A percentile compares a stretch with the other conserved stretches of the same genome.
phyloP scores from a whole-genome alignment of 2,888 invertebrate genomes.

The Lysandra bellargus region DNA sequence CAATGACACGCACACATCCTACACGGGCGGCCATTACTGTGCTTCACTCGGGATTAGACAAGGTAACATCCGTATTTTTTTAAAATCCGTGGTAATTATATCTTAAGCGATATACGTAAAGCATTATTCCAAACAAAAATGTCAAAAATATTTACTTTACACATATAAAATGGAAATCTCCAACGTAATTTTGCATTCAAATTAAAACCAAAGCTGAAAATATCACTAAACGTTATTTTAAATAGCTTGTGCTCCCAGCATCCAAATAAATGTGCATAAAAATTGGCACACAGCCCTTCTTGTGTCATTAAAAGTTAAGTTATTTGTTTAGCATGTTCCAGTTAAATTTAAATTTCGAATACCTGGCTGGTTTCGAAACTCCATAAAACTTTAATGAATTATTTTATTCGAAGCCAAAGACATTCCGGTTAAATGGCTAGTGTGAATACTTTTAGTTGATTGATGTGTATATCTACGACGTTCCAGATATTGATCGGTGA shows the following conservation, averaged over 20 bases:
- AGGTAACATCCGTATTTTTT: too few species aligned
- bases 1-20: too few species aligned
- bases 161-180: neutral
- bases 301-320: slow-evolving; percentile 11
- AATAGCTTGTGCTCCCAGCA: slow-evolving; percentile 1
- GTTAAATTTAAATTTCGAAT: neutral
- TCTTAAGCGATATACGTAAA: neutral
- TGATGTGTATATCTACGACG: too few species aligned
- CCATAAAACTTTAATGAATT: neutral
- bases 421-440: neutral
- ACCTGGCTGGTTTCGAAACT: neutral
- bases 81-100: neutral
- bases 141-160: neutral
- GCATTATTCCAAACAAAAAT: neutral
- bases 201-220: slow-evolving; percentile 5
- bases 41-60: too few species aligned
- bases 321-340: slow-evolving; percentile 3
- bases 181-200: neutral
- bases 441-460: too few species aligned
- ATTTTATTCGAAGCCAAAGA: neutral
- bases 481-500: too few species aligned
- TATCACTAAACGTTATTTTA: neutral
- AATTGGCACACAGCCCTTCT: slow-evolving; percentile 14
- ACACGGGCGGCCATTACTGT: too few species aligned
- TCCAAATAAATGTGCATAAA: neutral